Percentiles rank a stretch among this genome's conserved stretches.
Evolutionary conservation across 1,140 invertebrate species (phyloP).

Genomic region (Goniozus legneri): DNA sequence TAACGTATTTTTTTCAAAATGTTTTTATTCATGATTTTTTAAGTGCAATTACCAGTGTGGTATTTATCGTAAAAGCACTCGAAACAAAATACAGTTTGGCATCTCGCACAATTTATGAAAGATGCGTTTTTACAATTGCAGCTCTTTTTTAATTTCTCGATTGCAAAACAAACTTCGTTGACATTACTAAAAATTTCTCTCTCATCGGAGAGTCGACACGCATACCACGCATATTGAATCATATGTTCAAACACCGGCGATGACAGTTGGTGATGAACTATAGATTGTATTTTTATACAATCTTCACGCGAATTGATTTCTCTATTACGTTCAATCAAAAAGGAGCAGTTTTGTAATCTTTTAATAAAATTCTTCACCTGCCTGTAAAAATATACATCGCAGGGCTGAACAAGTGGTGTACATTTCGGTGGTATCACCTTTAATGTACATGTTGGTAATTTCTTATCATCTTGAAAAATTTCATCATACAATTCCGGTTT

Average conservation of each 20-base stretch:
- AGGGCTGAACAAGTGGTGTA: too few species aligned
- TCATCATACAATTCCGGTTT: slow-evolving; percentile 16
- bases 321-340: background rate
- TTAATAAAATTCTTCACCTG: background rate
- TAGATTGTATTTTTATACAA: background rate
- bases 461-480: slow-evolving; percentile 16
- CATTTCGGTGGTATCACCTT: slow-evolving; percentile 28
- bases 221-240: too few species aligned
- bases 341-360: background rate
- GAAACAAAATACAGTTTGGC: too few species aligned
- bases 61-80: too few species aligned
- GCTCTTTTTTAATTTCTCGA: background rate
- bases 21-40: too few species aligned
- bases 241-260: too few species aligned
- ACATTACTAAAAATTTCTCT: background rate
- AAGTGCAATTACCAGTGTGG: too few species aligned
- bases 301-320: background rate
- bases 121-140: background rate
- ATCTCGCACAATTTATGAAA: too few species aligned
- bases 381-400: background rate
- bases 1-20: too few species aligned
- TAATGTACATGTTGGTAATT: slow-evolving; percentile 12
- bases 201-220: background rate
- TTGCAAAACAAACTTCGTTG: background rate
- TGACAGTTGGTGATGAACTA: too few species aligned